phyloP scores from a whole-genome alignment of 2,797 vertebrate species.

The Poecilia velifera region DNA sequence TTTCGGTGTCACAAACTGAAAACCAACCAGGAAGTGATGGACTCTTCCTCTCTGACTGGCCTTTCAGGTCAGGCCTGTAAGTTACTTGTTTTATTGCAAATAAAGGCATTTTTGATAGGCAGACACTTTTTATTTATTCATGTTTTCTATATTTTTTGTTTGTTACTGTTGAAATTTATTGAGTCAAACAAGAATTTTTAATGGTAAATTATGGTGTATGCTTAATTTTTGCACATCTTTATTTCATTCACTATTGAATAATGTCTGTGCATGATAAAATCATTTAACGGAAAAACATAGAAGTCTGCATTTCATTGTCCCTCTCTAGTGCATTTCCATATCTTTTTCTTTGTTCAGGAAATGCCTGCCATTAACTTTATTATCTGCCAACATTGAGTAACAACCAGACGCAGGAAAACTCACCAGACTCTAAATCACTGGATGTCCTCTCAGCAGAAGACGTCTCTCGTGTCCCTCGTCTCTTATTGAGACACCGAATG shows the following conservation, averaged over 20 bases:
- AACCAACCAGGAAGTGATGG: too few species aligned
- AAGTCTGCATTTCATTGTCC: not conserved
- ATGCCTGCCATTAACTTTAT: not conserved
- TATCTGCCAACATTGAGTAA: not conserved
- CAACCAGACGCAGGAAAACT: not conserved
- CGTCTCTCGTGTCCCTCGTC: not conserved
- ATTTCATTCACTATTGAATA: not conserved
- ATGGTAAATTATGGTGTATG: not conserved
- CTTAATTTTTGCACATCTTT: not conserved
- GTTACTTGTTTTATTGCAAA: too few species aligned
- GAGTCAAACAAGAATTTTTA: not conserved
- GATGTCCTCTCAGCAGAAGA: not conserved
- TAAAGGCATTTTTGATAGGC: too few species aligned
- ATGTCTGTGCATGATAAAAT: not conserved
- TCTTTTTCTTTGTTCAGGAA: not conserved
- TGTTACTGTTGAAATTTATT: not conserved
- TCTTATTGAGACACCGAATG: not conserved
- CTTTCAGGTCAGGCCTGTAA: too few species aligned
- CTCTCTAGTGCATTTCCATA: not conserved
- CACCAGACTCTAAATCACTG: not conserved
- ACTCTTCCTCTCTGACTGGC: too few species aligned
- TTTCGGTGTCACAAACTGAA: too few species aligned
- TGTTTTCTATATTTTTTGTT: not conserved
- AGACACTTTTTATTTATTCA: too few species aligned
- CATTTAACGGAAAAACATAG: not conserved